Evolutionary conservation across 1,140 invertebrate genomes (phyloP), one percentile per base, ranked within the genome.

Genomic region (Spodoptera litura): DNA sequence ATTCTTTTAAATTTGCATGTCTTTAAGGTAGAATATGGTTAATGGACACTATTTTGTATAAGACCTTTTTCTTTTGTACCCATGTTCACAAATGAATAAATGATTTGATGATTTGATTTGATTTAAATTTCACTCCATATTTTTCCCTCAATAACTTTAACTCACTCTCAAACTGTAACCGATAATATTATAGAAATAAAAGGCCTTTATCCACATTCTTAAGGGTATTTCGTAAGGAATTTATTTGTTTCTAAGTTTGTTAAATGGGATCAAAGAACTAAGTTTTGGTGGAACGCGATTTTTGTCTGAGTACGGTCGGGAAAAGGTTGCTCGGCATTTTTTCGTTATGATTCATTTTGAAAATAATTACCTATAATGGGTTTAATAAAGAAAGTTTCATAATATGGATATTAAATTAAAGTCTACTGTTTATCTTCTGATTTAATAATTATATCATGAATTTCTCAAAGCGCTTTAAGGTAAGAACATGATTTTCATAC

Each of bases 231-330:
- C 38, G 49, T 6, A 27, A 68, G 10, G 49, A 53, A 52, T 68
- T 52, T 68, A 68, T 52, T 68, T 68, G 52, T 68, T 68, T 25
- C 20, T 27, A 71, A 55, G 27, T 71, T 38, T 55, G 27, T 55
- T 71, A 52, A 68, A 55, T 49, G 52, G 51, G 51, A 71, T 71
- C 52, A 71, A 71, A 55, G 51, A 70, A 31, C 10, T 53, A 70
- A 70, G 68, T 71, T 71, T 71, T 53, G 4, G 27, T 5, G 49
- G 53, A 52, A 68, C 27, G 49, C 12, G 52, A 71, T 55, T 53
- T 71, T 71, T 71, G 12, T 35, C 12, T 53, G 27, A 55, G 25
- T 52, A 55, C 52, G 27, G 51, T 71, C 13, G 55, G n/a, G 25
- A n/a, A 25, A 51, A 51, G 20, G 20, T 8, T 52, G 64, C 5